Evolutionary conservation across 2,797 vertebrate genomes (phyloP).

Genomic region (Dendrocincla fuliginosa): DNA sequence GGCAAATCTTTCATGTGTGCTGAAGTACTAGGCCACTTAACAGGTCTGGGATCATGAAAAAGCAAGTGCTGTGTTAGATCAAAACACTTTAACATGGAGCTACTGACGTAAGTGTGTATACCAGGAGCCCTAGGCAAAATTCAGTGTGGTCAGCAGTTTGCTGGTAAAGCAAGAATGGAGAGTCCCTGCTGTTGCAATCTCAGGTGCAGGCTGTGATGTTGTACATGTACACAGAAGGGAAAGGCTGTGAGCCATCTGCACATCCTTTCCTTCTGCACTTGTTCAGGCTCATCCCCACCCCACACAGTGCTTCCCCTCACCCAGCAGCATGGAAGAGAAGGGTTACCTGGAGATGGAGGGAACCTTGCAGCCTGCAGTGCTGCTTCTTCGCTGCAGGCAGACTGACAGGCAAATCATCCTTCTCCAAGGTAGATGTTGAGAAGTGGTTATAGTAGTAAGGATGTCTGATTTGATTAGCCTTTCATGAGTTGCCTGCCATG

Average conservation of each 20-base stretch:
- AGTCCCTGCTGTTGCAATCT: background rate
- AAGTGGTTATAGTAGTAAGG: background rate
- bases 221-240: background rate
- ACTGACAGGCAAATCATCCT: background rate
- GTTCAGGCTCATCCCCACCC: background rate
- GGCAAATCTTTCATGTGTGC: background rate
- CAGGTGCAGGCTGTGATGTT: background rate
- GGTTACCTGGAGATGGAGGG: background rate
- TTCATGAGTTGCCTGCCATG: background rate
- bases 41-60: background rate
- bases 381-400: background rate
- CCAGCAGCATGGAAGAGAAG: background rate
- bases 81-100: background rate
- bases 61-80: background rate
- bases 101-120: background rate
- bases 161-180: background rate
- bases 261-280: background rate
- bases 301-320: background rate
- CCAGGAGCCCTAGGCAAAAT: background rate
- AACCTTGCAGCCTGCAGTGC: background rate
- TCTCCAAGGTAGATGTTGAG: background rate
- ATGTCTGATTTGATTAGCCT: background rate
- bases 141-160: background rate
- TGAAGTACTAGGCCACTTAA: background rate
- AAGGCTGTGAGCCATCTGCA: background rate